A percentile compares a stretch with the other conserved stretches of the same genome.
These are phyloP conservation scores for Lagocephalus sceleratus DNA, from an alignment of 2,797 vertebrate species.

Conservation along the genomic window DNA sequence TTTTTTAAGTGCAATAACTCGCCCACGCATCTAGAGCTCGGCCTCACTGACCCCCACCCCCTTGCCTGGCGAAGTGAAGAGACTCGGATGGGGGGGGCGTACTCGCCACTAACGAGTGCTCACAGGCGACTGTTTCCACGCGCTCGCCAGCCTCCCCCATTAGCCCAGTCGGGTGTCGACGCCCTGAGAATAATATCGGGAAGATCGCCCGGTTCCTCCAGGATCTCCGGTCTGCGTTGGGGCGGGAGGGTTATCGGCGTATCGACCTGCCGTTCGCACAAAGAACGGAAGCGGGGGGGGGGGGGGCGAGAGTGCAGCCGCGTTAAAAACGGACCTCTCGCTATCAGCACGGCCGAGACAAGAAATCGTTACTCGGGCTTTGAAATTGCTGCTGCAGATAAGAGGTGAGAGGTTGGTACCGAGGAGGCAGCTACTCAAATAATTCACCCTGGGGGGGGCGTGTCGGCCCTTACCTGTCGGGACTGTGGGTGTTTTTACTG, in stretches of 20 bases:
- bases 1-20: background rate
- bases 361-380: too few relatives aligned
- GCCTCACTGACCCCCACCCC: background rate
- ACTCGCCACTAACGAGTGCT: slow-evolving; percentile 52
- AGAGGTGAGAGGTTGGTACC: too few relatives aligned
- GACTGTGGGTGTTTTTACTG: too few relatives aligned
- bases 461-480: too few relatives aligned
- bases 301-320: slow-evolving; percentile 27
- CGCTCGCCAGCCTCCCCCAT: slow-evolving; percentile 8
- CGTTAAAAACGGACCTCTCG: too few relatives aligned
- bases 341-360: too few relatives aligned
- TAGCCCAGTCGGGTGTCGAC: slow-evolving; percentile 13
- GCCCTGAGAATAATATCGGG: background rate
- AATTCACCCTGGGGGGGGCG: too few relatives aligned
- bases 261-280: slow-evolving; percentile 57
- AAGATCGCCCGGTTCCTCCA: slow-evolving; percentile 32
- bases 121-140: slow-evolving; percentile 36
- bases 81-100: background rate
- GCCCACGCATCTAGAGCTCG: background rate
- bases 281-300: slow-evolving; percentile 36
- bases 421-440: too few relatives aligned
- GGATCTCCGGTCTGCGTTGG: slow-evolving; percentile 54
- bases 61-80: background rate
- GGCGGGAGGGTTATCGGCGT: slow-evolving; percentile 56
- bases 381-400: too few relatives aligned